Conservation (phyloP, 1,140 invertebrate species). For the Coelopa frigida region DNA sequence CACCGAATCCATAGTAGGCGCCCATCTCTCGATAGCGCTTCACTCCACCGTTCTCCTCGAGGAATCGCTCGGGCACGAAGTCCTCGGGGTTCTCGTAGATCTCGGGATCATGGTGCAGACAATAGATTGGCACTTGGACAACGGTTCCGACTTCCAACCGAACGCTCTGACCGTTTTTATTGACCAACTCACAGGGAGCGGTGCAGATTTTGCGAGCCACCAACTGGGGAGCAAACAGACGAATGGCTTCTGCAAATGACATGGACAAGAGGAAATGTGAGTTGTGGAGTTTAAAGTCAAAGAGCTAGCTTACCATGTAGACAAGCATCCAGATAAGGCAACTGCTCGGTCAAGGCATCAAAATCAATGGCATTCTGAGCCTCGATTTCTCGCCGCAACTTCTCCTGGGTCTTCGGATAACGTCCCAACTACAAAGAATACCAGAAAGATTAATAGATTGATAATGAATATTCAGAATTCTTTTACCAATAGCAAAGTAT, state of each 20-base stretch:
- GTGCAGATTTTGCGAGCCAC: conserved; percentile 25
- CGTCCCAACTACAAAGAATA: conserved; percentile 51
- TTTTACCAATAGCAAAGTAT: conserved; percentile 28
- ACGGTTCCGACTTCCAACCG: conserved; percentile 45
- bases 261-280: conserved; percentile 6
- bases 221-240: conserved; percentile 18
- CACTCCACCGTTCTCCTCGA: conserved; percentile 30
- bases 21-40: conserved; percentile 27
- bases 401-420: conserved; percentile 53
- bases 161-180: conserved; percentile 20
- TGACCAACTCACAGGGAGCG: conserved; percentile 23
- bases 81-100: conserved; percentile 60
- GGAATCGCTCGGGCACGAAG: conserved; percentile 64
- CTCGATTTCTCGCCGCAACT: conserved; percentile 49
- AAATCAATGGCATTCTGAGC: conserved; percentile 4
- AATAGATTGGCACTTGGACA: conserved; percentile 49
- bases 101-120: conserved; percentile 52
- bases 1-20: conserved; percentile 25
- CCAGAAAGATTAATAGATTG: background rate
- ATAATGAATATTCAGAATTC: background rate
- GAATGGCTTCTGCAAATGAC: conserved; percentile 20
- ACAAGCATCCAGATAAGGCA: conserved; percentile 32
- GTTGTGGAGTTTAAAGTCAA: background rate
- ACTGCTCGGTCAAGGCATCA: conserved; percentile 24
- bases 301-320: conserved; percentile 32